Base-by-base conservation (phyloP, 30 jellyfish, hydroid and myxozoan species). In the Catostylus mosaicus region DNA sequence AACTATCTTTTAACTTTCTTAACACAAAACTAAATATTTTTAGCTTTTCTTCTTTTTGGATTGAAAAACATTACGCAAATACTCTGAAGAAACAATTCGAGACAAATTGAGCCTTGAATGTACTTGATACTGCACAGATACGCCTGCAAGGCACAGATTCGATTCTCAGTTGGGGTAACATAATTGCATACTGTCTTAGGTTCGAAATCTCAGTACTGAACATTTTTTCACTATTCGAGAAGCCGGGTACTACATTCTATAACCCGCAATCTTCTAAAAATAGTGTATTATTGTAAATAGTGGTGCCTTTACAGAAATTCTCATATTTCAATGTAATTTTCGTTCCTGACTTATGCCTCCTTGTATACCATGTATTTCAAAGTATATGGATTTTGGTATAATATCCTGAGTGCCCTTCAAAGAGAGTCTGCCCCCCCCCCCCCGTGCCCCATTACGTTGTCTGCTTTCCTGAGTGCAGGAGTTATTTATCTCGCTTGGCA, bases 351-450 rank as follows among this genome's bases (percentile, higher is more conserved):
- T 22, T 22, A 59, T 43, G 56, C 16, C 56, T 43, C 56, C 16
- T 8, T 6, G 56, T 43, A 16, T 16, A 43, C 56, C 56, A 8
- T 43, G 12, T 5, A 59, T 24, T 59, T 59, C 36, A 59, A 9
- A 59, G 36, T 20, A 59, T 59, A 59, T 59, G 36, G 18, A 5
- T 22, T 59, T 59, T 59, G 32, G 36, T 59, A 22, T 59, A 6
- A 59, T 59, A 22, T 22, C 22, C 9, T 22, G 20, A 59, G 72
- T 59, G 72, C 35, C 18, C 36, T 59, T 22, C 72, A 59, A 59
- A 59, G 32, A 59, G 20, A 59, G 22, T 59, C 72, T 59, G 72
- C 10, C 72, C 72, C 72, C 72, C 72, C 20, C 12, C n/a, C n/a
- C n/a, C n/a, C n/a, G n/a, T 59, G 72, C 72, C 72, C 36, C 22